Base-by-base conservation (phyloP, 1,140 invertebrate genomes). In the Drosophila paulistorum region DNA sequence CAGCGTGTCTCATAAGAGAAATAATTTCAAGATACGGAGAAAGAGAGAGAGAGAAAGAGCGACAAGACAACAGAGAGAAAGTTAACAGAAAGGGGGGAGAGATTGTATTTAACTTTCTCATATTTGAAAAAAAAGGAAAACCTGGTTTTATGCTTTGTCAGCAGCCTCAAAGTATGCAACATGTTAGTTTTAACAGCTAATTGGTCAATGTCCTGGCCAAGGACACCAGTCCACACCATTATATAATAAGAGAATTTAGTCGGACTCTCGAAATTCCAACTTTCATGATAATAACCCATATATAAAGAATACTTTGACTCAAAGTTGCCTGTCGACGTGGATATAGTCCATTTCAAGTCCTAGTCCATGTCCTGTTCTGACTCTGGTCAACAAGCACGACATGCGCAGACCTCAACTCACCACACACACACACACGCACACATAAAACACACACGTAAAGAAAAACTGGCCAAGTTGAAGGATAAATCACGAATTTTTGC, bases 401-500 rank as follows among this genome's bases (percentile, higher is more conserved):
- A 86, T 87, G 83, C 83, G 83, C 83, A 87, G 17, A 70, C 30
- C n/a, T 3, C 11, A 81, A 74, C 45, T 73, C 81, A 85, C 81
- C 82, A 77, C 66, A 63, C 33, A 51, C 39, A 45, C 60, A 37
- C 57, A 35, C 45, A 69, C 57, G 45, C 60, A 37, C 30, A 65
- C 42, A 45, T 14, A 48, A 48, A 14, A 51, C 35, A 35, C 57
- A 64, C 58, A 42, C 57, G 41, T 48, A 69, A 62, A 69, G 62
- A 33, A 81, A 75, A 85, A 79, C 61, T 86, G 64, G 58, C 83
- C 83, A 86, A 86, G 83, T 86, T 86, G 81, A 86, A 86, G 83
- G 83, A 86, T 86, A 86, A 86, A 86, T 86, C 83, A 82, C 82
- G 68, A 45, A 74, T 67, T 72, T 74, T 77, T 77, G 74, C 79